Evolutionary conservation across 2,797 vertebrate genomes (phyloP).

Genomic region (Spinus pinus): DNA sequence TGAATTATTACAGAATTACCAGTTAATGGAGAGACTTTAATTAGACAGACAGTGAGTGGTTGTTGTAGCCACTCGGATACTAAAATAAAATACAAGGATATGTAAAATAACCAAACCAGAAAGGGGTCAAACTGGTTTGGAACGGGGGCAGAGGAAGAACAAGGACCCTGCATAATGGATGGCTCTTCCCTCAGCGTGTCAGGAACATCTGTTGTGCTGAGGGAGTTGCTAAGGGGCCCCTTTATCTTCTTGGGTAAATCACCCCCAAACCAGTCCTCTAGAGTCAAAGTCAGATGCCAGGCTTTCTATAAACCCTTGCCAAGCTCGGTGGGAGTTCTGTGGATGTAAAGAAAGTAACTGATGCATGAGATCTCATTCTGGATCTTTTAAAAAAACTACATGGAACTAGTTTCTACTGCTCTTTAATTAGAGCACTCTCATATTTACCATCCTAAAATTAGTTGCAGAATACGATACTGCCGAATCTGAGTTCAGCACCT

Average conservation of each 20-base stretch:
- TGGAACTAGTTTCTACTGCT: conserved; percentile 10
- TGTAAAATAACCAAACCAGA: conserved; percentile 18
- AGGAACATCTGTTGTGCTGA: conserved; percentile 27
- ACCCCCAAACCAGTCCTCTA: conserved; percentile 2
- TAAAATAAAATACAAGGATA: conserved; percentile 21
- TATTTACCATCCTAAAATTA: background rate
- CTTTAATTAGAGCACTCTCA: conserved; percentile 13
- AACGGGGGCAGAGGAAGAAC: background rate
- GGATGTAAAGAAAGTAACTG: conserved; percentile 12
- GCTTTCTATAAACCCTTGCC: background rate
- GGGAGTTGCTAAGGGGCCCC: conserved; percentile 5
- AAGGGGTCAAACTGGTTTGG: conserved; percentile 5
- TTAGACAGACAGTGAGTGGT: conserved; percentile 1
- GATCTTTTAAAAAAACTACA: background rate
- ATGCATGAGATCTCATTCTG: conserved; percentile 12
- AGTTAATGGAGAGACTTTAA: conserved; percentile 20
- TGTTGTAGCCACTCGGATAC: background rate
- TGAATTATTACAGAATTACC: conserved; percentile 43
- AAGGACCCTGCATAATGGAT: background rate
- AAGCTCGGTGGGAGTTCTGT: conserved; percentile 1
- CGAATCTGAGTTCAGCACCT: background rate
- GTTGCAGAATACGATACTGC: background rate
- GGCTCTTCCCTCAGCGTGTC: background rate
- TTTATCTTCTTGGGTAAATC: conserved; percentile 16
- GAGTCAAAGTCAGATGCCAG: conserved; percentile 11